Evolutionary conservation across 1,140 invertebrate genomes (phyloP).

Genomic region (Hylaeus volcanicus): DNA sequence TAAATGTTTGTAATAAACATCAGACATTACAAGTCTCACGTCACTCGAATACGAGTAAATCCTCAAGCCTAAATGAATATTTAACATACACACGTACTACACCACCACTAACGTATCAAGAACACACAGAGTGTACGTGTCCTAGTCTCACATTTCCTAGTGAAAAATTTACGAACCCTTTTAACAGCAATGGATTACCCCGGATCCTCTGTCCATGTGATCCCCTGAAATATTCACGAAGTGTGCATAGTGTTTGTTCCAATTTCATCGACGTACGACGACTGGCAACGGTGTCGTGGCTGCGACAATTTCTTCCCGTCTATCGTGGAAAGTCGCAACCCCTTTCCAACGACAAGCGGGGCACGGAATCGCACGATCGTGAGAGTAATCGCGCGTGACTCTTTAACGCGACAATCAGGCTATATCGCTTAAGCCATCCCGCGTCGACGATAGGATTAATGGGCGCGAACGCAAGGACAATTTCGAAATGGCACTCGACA

Average conservation of each 20-base stretch:
- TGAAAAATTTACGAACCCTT: conserved; percentile 28
- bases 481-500: conserved; percentile 65
- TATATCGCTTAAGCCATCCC: conserved; percentile 61
- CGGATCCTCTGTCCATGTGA: not conserved
- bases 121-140: no score
- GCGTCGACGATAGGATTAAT: conserved; percentile 55
- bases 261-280: not conserved
- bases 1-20: no score
- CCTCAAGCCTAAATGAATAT: no score
- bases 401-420: conserved; percentile 61
- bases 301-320: not conserved
- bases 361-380: not conserved
- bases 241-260: not conserved
- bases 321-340: not conserved
- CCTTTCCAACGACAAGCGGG: not conserved
- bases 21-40: no score
- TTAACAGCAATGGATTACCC: conserved; percentile 2
- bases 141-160: not conserved
- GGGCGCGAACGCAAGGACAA: conserved; percentile 60
- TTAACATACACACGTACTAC: no score
- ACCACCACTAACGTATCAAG: no score
- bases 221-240: not conserved
- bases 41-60: no score
- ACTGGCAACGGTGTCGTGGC: not conserved
- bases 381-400: conserved; percentile 53